Base-by-base conservation (phyloP, 1,140 invertebrate genomes). In the Aphaenogaster ashmeadi region DNA sequence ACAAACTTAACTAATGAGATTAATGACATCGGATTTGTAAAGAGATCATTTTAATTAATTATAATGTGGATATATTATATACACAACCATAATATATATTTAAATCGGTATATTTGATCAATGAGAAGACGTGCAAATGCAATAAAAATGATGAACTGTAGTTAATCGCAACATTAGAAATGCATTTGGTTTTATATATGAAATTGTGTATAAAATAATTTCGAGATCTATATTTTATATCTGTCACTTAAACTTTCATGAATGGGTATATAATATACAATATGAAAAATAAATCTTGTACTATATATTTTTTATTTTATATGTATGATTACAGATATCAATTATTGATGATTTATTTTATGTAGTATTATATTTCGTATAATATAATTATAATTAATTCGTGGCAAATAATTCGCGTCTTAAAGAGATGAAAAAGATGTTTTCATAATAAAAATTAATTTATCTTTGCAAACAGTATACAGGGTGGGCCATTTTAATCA, bases 1-100 rank as follows among this genome's bases (percentile, higher is more conserved):
- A 62, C 36, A 74, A 54, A 47, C 11, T 36, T 83, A 21, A 72
- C 18, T 60, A 27, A 84, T 38, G 54, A 84, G 18, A 60, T 74
- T 84, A 58, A 85, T 47, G n/a, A 69, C 56, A 18, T n/a, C 44
- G n/a, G 9, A 56, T 81, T 56, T 81, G 44, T 64, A 38, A 54
- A 80, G 13, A 80, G 13, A 69, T 18, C 62, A 54, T 67, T 56
- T 71, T 56, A 44, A 81, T 81, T 58, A 36, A 67, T 27, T 52
- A 67, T 80, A 44, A 41, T 60, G 13, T 60, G 13, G 47, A 36
- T 44, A 33, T 54, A 15, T 67, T 38, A 38, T 41, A 52, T 64
- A 21, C 18, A 38, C 21, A 21, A 8, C 0, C 4, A 44, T 13
- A 75, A 44, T 64, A 47, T 47, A 47, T 64, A 5, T 78, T 78